Conservation (phyloP, 2,113 vertebrate species). For the Eonycteris spelaea region DNA sequence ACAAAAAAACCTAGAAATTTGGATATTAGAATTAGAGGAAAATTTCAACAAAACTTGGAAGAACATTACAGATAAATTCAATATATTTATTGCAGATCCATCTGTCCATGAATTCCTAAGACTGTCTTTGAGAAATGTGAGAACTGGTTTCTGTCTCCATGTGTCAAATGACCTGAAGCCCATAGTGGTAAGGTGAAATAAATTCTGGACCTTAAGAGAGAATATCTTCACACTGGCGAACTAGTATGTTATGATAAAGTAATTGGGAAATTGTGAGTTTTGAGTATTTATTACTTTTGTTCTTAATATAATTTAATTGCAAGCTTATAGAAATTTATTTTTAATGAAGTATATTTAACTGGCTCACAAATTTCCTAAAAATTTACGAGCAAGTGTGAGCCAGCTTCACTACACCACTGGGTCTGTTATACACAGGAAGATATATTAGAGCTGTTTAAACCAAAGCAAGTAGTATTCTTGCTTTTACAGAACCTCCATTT, state of each 20-base stretch:
- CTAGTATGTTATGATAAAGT: neutral
- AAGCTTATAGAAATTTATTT: neutral
- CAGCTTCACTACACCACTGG: neutral
- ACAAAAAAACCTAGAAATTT: neutral
- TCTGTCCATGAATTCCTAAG: neutral
- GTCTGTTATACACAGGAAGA: neutral
- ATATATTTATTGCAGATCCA: neutral
- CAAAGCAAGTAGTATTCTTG: neutral
- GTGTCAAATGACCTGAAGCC: neutral
- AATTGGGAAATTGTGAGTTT: neutral
- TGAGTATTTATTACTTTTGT: neutral
- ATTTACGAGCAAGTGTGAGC: neutral
- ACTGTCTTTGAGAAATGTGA: neutral
- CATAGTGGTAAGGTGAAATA: neutral
- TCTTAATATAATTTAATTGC: slow-evolving; percentile 30
- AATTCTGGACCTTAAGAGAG: neutral
- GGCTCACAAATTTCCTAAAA: neutral
- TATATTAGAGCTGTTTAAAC: neutral
- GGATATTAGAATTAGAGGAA: neutral
- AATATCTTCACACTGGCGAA: neutral
- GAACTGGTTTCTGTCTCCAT: neutral
- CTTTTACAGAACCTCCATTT: neutral
- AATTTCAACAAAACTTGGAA: neutral
- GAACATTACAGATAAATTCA: neutral
- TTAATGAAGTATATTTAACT: neutral